phyloP scores from a whole-genome alignment of 2,113 vertebrate species.

The Eulacestoma nigropectus region DNA sequence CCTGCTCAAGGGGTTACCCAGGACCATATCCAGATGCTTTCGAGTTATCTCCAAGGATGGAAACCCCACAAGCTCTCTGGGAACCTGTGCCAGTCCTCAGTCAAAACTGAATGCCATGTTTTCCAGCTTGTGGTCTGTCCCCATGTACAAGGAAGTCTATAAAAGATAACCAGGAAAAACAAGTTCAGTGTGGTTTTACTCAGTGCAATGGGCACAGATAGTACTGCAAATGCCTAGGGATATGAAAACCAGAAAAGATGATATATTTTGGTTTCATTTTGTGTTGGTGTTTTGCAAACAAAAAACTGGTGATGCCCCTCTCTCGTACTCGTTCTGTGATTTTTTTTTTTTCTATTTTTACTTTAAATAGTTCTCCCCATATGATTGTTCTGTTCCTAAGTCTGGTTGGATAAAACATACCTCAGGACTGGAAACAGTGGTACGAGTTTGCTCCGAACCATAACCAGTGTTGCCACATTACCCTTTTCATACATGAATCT shows the following conservation, averaged over 20 bases:
- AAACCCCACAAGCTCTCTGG: not conserved
- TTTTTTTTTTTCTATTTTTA: not conserved
- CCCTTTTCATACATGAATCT: not conserved
- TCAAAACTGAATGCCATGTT: not conserved
- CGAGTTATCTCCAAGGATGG: not conserved
- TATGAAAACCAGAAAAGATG: not conserved
- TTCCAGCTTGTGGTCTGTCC: not conserved
- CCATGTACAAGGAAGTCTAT: not conserved
- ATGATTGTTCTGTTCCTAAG: not conserved
- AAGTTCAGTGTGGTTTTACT: not conserved
- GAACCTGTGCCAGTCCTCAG: not conserved
- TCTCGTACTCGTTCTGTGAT: not conserved
- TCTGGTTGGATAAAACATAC: not conserved
- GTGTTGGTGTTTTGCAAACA: not conserved
- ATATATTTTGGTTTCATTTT: not conserved
- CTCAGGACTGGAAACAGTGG: fast-evolving
- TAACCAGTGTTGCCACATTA: not conserved
- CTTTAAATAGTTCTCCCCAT: not conserved
- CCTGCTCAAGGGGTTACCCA: not conserved
- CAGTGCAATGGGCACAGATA: not conserved
- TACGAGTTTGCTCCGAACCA: not conserved
- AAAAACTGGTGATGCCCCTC: not conserved
- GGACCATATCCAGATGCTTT: not conserved
- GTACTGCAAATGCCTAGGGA: not conserved
- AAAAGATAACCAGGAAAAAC: not conserved